Evolutionary conservation across 2,888 invertebrate genomes (phyloP).

Genomic region (Trichopoda pennipes): DNA sequence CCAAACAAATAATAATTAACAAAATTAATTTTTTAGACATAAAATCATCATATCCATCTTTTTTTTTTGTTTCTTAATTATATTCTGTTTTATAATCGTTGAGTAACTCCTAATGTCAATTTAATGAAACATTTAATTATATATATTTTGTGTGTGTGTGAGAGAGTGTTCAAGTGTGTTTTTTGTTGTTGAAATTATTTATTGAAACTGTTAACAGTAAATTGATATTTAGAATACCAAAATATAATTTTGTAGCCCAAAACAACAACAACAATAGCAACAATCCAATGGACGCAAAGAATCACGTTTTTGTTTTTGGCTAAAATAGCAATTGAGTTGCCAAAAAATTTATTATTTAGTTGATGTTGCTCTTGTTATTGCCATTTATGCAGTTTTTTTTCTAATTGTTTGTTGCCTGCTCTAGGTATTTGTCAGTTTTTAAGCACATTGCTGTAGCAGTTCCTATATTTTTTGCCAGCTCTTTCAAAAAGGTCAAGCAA

Average conservation of each 20-base stretch:
- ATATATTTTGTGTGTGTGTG: background rate
- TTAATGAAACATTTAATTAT: conserved; percentile 48
- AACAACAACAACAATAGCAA: background rate
- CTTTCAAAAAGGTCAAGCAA: conserved; percentile 53
- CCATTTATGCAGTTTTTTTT: conserved; percentile 48
- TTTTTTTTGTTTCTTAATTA: background rate
- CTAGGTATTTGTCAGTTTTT: conserved; percentile 40
- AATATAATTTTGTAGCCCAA: conserved; percentile 1
- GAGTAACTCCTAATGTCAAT: conserved; percentile 30
- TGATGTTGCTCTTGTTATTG: conserved; percentile 60
- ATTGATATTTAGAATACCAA: conserved; percentile 64
- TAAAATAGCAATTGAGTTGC: conserved; percentile 56
- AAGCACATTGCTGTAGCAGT: conserved; percentile 5
- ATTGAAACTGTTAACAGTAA: conserved; percentile 37
- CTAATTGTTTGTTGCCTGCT: conserved; percentile 15
- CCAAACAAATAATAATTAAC: conserved; percentile 1
- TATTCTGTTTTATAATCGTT: background rate
- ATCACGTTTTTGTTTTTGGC: conserved; percentile 42
- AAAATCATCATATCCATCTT: background rate
- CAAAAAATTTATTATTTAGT: conserved; percentile 53
- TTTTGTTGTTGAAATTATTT: conserved; percentile 1
- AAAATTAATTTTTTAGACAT: background rate
- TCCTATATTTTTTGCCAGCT: conserved; percentile 2
- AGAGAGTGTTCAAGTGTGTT: background rate
- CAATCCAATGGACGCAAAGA: conserved; percentile 38